Percentiles rank a stretch among this genome's conserved stretches.
Evolutionary conservation across 37 sponge, comb jelly and placozoan species (phyloP).

Genomic region (Tethya wilhelma): DNA sequence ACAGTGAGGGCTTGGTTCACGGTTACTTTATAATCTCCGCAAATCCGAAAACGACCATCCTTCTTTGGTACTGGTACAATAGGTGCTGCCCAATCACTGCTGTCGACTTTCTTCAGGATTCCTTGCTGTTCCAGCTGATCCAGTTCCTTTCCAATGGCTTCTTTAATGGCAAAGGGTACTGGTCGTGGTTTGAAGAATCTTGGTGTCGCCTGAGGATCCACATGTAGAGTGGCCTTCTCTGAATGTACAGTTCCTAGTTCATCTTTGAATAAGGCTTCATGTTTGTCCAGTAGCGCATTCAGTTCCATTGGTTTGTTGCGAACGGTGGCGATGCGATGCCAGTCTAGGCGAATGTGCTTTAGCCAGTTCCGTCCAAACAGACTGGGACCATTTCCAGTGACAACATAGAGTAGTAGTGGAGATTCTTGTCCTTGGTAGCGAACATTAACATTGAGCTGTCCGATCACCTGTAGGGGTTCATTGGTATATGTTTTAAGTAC

Average conservation of each 20-base stretch:
- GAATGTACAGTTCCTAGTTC: too few species aligned
- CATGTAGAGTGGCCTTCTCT: too few species aligned
- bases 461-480: too few species aligned
- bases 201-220: too few species aligned
- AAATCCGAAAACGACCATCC: constrained; percentile 36
- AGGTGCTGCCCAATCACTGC: constrained; percentile 57
- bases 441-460: constrained; percentile 12
- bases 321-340: constrained; percentile 16
- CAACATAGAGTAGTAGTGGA: constrained; percentile 3
- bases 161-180: constrained; percentile 32
- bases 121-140: constrained; percentile 32
- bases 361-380: constrained; percentile 17
- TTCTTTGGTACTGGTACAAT: constrained; percentile 58
- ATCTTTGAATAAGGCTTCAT: too few species aligned
- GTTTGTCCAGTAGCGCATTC: too few species aligned
- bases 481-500: constrained; percentile 18
- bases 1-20: constrained; percentile 49
- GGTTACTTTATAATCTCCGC: constrained; percentile 60
- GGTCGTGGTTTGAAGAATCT: too few species aligned
- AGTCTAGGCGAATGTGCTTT: constrained; percentile 4
- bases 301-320: too few species aligned
- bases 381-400: too few species aligned
- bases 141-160: constrained; percentile 20
- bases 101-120: constrained; percentile 23
- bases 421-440: constrained; percentile 1